Conservation (phyloP, 2,797 vertebrate species). For the Nannoperca obscura region DNA sequence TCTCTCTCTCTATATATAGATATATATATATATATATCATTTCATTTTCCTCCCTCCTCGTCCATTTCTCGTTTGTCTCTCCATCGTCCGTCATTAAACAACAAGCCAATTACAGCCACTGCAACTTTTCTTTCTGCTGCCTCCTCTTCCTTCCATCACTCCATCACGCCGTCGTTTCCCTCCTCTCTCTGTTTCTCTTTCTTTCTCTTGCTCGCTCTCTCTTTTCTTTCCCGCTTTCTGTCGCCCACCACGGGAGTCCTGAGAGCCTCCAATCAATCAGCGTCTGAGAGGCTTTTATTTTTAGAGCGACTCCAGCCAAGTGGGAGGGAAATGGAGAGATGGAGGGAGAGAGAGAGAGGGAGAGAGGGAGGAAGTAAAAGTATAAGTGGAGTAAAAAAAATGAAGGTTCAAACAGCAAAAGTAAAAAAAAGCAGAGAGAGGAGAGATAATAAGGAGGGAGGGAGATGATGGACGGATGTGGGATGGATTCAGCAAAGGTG, state of each 20-base stretch:
- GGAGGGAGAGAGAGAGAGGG: neutral
- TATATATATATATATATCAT: conserved; percentile 8
- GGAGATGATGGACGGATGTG: neutral
- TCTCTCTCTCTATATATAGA: neutral
- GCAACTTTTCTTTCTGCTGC: neutral
- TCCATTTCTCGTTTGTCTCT: neutral
- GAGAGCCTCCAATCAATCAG: conserved; percentile 83
- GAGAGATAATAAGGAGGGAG: neutral
- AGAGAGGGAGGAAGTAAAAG: neutral
- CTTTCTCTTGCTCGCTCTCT: neutral
- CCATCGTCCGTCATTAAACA: conserved; percentile 18
- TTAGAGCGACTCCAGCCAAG: conserved; percentile 77
- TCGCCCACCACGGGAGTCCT: conserved; percentile 69
- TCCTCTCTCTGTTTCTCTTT: neutral
- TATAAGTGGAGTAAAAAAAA: conserved; percentile 31
- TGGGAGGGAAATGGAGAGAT: conserved; percentile 56
- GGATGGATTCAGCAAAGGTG: neutral
- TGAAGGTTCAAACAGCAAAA: conserved; percentile 20
- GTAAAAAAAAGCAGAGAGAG: conserved; percentile 7
- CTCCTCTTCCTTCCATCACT: neutral
- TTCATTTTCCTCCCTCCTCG: conserved; percentile 14
- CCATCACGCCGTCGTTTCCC: conserved; percentile 2
- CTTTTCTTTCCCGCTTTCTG: conserved; percentile 17
- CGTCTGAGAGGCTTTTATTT: conserved; percentile 81
- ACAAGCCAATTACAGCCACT: conserved; percentile 28